Evolutionary conservation across 2,888 invertebrate genomes (phyloP).

Genomic region (Heliconius ethilla): DNA sequence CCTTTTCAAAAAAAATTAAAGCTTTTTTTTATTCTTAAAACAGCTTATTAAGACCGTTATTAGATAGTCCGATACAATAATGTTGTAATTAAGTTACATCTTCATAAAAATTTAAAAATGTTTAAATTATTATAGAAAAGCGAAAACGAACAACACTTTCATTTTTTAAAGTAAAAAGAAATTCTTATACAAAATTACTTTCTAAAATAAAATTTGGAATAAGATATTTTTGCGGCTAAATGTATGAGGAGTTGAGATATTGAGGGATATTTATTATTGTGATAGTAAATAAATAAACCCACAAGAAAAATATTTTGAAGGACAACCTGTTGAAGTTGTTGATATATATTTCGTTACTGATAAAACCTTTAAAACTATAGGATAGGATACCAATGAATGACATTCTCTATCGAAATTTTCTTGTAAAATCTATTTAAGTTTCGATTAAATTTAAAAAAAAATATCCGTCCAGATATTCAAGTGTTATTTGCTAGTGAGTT

Average conservation of each 20-base stretch:
- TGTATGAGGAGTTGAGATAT: neutral
- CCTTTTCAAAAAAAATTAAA: too few species aligned
- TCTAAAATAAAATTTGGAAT: slow-evolving; percentile 23
- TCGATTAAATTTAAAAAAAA: too few species aligned
- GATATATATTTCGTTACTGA: too few species aligned
- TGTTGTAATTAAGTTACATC: too few species aligned
- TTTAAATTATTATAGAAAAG: neutral
- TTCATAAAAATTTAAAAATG: neutral
- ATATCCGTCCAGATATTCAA: too few species aligned
- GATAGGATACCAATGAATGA: too few species aligned
- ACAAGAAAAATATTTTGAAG: too few species aligned
- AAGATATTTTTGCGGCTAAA: neutral
- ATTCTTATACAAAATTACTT: slow-evolving; percentile 8
- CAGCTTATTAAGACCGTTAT: neutral
- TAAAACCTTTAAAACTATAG: too few species aligned
- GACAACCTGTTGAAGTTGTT: too few species aligned
- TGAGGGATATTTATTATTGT: neutral
- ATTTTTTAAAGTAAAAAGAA: slow-evolving; percentile 1
- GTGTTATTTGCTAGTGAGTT: too few species aligned
- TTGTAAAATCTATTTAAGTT: too few species aligned
- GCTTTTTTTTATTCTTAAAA: neutral
- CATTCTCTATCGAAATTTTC: too few species aligned
- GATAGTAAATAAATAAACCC: neutral
- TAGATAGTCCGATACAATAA: neutral
- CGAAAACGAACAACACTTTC: neutral